Conservation (phyloP, 2,797 vertebrate genomes). For the Borostomias antarcticus region DNA sequence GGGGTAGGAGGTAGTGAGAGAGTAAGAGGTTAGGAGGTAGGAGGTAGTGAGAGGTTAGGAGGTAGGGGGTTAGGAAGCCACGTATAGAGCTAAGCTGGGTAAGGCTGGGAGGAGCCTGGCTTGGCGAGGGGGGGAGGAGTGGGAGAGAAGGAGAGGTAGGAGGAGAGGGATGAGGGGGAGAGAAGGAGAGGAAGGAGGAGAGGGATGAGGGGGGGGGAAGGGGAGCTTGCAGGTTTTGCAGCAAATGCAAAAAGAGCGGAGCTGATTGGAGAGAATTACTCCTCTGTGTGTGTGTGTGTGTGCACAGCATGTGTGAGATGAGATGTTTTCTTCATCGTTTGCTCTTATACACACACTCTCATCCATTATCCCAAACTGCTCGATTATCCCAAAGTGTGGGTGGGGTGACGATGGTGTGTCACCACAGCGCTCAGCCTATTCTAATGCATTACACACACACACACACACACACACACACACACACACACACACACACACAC, state of each 20-base stretch:
- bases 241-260: too few relatives aligned
- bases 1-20: too few relatives aligned
- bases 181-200: background rate
- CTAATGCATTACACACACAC: background rate
- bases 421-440: background rate
- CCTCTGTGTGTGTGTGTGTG: background rate
- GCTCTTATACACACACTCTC: too few relatives aligned
- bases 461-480: background rate
- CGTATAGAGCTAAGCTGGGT: too few relatives aligned
- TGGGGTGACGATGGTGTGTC: background rate
- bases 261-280: too few relatives aligned
- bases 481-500: too few relatives aligned
- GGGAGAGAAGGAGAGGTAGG: constrained; percentile 12
- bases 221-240: too few relatives aligned
- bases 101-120: too few relatives aligned
- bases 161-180: constrained; percentile 12
- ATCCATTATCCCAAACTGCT: background rate
- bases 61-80: constrained; percentile 16
- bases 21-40: background rate
- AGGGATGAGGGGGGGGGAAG: too few relatives aligned
- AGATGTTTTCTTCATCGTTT: background rate
- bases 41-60: background rate
- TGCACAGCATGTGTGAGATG: background rate
- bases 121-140: too few relatives aligned
- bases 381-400: background rate